phyloP scores from a whole-genome alignment of 2,888 invertebrate species.

The Tipula lateralis region DNA sequence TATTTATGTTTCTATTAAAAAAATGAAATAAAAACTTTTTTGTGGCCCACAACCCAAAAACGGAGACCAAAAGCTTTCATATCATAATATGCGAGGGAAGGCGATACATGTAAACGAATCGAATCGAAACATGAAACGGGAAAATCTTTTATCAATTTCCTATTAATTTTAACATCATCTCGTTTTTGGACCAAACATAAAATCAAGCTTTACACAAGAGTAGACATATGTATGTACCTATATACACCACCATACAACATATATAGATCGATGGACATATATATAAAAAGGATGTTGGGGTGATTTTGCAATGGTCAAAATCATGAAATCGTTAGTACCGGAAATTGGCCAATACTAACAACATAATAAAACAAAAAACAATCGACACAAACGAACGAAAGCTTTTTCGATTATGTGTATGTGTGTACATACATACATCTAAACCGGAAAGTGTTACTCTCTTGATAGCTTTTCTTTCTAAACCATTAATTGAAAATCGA shows the following conservation, averaged over 20 bases:
- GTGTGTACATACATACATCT: neutral
- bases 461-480: neutral
- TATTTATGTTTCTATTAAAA: neutral
- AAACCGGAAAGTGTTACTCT: neutral
- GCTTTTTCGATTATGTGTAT: neutral
- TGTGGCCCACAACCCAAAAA: neutral
- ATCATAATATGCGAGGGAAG: neutral
- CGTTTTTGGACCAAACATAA: too few species aligned
- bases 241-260: neutral
- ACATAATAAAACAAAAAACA: neutral
- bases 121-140: neutral
- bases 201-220: too few species aligned
- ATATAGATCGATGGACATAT: neutral
- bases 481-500: neutral
- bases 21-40: neutral
- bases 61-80: neutral
- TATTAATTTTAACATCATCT: neutral
- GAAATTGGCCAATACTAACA: neutral
- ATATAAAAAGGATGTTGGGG: neutral
- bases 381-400: neutral
- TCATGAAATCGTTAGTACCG: constrained; percentile 11
- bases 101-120: neutral
- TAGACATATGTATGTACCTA: too few species aligned
- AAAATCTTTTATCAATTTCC: constrained; percentile 9
- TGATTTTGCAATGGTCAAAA: neutral